phyloP scores from a whole-genome alignment of 2,888 invertebrate genomes.

The Crematogaster levior region DNA sequence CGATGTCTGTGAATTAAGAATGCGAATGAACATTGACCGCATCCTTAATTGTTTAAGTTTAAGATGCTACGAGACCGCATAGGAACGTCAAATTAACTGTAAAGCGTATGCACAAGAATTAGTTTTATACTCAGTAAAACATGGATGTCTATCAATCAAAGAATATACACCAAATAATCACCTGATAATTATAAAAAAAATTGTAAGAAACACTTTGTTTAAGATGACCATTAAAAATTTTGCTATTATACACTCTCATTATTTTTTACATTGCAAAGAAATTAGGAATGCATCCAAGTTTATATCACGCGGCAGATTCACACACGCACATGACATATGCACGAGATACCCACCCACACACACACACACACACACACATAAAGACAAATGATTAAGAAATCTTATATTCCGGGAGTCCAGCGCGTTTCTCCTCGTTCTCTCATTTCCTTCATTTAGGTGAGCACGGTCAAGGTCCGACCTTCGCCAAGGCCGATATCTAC shows the following conservation, averaged over 20 bases:
- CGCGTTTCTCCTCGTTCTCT: slow-evolving; percentile 39
- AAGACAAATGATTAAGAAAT: slow-evolving; percentile 48
- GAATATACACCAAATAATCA: neutral
- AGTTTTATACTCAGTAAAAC: neutral
- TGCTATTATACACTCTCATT: neutral
- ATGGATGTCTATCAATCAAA: neutral
- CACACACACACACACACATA: neutral
- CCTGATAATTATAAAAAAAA: neutral
- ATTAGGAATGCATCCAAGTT: neutral
- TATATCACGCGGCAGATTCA: neutral
- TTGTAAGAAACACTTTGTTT: neutral
- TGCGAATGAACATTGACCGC: slow-evolving; percentile 25
- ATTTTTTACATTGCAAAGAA: neutral
- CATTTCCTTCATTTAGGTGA: slow-evolving; percentile 54
- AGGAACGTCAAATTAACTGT: slow-evolving; percentile 20
- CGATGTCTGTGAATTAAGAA: slow-evolving; percentile 22
- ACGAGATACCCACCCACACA: no score
- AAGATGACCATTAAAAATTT: neutral
- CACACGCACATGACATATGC: neutral
- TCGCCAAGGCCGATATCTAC: slow-evolving; percentile 70
- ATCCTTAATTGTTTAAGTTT: slow-evolving; percentile 25
- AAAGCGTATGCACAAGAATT: neutral
- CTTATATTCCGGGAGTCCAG: slow-evolving; percentile 26
- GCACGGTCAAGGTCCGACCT: slow-evolving; percentile 73
- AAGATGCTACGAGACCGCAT: neutral